Evolutionary conservation across 2,888 invertebrate species (phyloP).

Genomic region (Campaea margaritaria): DNA sequence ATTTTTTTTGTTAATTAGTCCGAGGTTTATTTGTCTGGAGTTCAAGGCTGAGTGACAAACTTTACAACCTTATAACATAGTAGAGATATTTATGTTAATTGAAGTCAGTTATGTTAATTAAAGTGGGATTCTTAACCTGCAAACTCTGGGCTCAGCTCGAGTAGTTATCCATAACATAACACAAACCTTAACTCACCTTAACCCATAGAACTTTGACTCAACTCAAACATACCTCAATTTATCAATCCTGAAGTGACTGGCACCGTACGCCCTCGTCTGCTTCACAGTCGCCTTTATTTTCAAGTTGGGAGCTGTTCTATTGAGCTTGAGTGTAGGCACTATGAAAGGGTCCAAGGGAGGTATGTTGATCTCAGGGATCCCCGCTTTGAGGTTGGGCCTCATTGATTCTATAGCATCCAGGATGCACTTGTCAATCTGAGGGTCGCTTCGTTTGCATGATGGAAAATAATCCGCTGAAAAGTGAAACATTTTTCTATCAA

Average conservation of each 20-base stretch:
- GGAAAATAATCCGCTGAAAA: constrained; percentile 58
- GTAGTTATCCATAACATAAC: too few relatives aligned
- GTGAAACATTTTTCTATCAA: neutral
- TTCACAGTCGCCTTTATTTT: constrained; percentile 87
- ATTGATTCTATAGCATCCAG: constrained; percentile 83
- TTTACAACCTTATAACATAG: too few relatives aligned
- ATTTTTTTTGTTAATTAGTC: too few relatives aligned
- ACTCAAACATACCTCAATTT: constrained; percentile 85
- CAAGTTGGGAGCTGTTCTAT: constrained; percentile 89
- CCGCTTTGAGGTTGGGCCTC: constrained; percentile 45
- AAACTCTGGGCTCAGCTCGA: too few relatives aligned
- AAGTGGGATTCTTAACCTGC: too few relatives aligned
- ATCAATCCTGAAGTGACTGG: constrained; percentile 87
- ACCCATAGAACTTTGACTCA: neutral
- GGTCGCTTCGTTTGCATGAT: constrained; percentile 54
- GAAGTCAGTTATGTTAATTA: too few relatives aligned
- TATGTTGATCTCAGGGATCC: constrained; percentile 56
- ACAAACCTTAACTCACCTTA: too few relatives aligned
- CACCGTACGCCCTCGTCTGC: constrained; percentile 87
- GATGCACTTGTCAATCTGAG: constrained; percentile 53
- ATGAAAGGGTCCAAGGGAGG: constrained; percentile 86
- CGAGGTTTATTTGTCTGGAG: too few relatives aligned
- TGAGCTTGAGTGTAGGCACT: constrained; percentile 88
- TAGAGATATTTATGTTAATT: too few relatives aligned
- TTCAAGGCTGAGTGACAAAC: too few relatives aligned